Percentiles rank a stretch among this genome's conserved stretches.
Conservation (phyloP, 1,140 invertebrate genomes). For the Bombus waltoni region DNA sequence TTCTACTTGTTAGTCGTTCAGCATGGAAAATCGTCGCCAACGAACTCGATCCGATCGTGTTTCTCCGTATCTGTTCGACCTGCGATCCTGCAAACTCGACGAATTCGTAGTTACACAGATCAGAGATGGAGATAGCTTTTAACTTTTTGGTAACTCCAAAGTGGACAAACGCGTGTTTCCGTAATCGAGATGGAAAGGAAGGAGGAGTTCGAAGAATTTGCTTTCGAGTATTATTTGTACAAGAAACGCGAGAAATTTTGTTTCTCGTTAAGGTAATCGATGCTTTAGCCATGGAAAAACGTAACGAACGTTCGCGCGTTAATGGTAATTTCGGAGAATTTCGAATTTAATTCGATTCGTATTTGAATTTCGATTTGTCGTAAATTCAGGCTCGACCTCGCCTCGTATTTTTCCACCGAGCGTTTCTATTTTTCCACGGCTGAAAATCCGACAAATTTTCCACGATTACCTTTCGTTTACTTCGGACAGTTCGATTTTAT, state of each 20-base stretch:
- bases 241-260: no score
- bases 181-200: no score
- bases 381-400: neutral
- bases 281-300: neutral
- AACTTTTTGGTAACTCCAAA: no score
- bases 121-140: no score
- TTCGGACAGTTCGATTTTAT: neutral
- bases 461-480: neutral
- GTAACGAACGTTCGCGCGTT: neutral
- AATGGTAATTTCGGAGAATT: neutral
- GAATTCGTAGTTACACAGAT: no score
- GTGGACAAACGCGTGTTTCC: no score
- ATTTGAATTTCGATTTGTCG: neutral
- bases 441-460: neutral
- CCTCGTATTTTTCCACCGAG: neutral
- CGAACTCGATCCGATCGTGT: constrained; percentile 5
- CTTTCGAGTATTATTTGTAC: no score
- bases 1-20: constrained; percentile 36
- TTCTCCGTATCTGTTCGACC: neutral
- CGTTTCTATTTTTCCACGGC: neutral
- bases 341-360: neutral
- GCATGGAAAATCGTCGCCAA: constrained; percentile 1
- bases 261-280: neutral
- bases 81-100: no score
- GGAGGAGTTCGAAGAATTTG: no score